Evolutionary conservation across 2,797 vertebrate species (phyloP).

Genomic region (Atherinosoma microstoma): DNA sequence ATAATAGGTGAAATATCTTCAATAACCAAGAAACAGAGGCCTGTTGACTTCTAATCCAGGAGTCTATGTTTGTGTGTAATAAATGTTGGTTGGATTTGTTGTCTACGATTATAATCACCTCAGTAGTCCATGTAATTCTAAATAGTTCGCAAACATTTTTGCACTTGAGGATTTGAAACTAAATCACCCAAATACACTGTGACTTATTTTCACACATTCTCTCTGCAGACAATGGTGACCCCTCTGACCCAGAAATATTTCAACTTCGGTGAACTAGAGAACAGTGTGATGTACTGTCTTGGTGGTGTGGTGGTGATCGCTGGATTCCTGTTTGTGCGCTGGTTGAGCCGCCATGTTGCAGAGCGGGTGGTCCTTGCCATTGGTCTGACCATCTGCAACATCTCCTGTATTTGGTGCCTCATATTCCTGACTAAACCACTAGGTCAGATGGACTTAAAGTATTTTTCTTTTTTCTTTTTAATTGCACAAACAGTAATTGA

Average conservation of each 20-base stretch:
- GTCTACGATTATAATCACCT: background rate
- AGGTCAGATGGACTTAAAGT: slow-evolving; percentile 66
- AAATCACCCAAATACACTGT: background rate
- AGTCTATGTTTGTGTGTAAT: too few relatives aligned
- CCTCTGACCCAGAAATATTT: slow-evolving; percentile 88
- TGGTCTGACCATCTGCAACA: slow-evolving; percentile 84
- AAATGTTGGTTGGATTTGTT: background rate
- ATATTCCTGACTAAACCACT: slow-evolving; percentile 84
- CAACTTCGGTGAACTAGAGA: slow-evolving; percentile 87
- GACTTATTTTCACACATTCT: background rate
- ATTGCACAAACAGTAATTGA: background rate
- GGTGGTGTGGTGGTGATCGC: slow-evolving; percentile 87
- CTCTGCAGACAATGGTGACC: slow-evolving; percentile 87
- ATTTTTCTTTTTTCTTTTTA: background rate
- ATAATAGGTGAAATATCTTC: too few relatives aligned
- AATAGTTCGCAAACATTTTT: too few relatives aligned
- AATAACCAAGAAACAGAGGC: too few relatives aligned
- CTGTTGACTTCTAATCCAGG: too few relatives aligned
- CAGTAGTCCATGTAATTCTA: too few relatives aligned
- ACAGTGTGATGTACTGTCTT: slow-evolving; percentile 89
- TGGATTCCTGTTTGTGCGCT: slow-evolving; percentile 87
- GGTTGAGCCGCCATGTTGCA: slow-evolving; percentile 77
- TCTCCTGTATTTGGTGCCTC: slow-evolving; percentile 88
- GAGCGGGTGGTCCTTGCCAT: slow-evolving; percentile 85
- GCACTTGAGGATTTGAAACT: background rate